Conservation (phyloP, 2,113 vertebrate genomes). For the Rhinolophus ferrumequinum region DNA sequence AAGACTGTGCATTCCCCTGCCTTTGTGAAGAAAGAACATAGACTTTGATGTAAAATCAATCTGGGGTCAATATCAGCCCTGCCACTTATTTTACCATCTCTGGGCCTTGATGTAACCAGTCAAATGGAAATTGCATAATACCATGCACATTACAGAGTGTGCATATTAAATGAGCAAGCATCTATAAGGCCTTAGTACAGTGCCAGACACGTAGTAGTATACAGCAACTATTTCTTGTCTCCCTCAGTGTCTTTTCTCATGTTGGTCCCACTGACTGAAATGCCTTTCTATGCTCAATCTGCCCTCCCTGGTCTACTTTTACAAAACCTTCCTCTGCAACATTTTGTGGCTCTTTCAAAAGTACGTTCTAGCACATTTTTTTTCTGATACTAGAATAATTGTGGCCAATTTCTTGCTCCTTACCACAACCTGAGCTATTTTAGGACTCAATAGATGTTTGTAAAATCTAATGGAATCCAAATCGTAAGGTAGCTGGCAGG, state of each 20-base stretch:
- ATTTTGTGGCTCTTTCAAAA: not conserved
- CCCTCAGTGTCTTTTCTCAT: not conserved
- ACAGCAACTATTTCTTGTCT: not conserved
- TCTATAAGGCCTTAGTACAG: not conserved
- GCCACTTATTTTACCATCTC: not conserved
- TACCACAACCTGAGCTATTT: not conserved
- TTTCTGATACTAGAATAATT: slow-evolving; percentile 1
- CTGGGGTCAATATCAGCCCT: not conserved
- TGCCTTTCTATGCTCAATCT: not conserved
- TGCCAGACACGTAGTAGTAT: not conserved
- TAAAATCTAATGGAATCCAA: slow-evolving; percentile 46
- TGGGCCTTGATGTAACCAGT: not conserved
- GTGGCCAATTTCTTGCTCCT: not conserved
- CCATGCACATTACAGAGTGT: not conserved
- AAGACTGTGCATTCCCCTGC: not conserved
- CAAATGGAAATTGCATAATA: not conserved
- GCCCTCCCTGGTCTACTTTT: not conserved
- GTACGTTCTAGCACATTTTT: not conserved
- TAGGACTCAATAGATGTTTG: not conserved
- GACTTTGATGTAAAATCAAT: not conserved
- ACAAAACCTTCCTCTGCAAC: not conserved
- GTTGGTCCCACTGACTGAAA: not conserved
- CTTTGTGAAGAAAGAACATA: slow-evolving; percentile 1
- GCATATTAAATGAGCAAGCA: not conserved
- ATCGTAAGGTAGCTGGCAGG: not conserved